These are phyloP conservation scores for Argya squamiceps DNA, from an alignment of 2,797 vertebrate species.

Conservation along the genomic window DNA sequence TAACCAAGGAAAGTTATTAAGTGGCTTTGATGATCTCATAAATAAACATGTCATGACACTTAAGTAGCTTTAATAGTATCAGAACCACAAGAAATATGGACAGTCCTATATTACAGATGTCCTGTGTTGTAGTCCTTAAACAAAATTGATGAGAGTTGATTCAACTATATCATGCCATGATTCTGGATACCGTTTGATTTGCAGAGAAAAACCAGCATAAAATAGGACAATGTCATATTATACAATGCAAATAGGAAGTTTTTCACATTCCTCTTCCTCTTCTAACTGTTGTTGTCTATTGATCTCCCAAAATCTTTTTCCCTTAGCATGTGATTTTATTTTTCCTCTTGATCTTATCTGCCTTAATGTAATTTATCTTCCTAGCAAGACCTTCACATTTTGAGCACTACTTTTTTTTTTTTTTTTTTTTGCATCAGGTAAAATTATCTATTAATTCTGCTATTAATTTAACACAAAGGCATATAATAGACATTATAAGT, in stretches of 20 bases:
- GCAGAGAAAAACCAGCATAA: conserved; percentile 19
- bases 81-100: conserved; percentile 58
- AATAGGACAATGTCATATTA: not conserved
- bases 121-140: conserved; percentile 28
- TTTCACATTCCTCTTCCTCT: not conserved
- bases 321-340: not conserved
- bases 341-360: not conserved
- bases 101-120: conserved; percentile 7
- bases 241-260: not conserved
- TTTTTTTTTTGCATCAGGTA: not conserved
- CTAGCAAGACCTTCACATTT: not conserved
- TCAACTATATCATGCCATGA: conserved; percentile 15
- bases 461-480: not conserved
- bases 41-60: conserved; percentile 62
- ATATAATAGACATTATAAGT: not conserved
- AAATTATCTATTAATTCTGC: not conserved
- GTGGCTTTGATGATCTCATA: conserved; percentile 58
- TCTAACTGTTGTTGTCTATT: not conserved
- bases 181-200: conserved; percentile 30
- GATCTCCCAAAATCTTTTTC: not conserved
- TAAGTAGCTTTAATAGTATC: conserved; percentile 60
- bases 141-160: conserved; percentile 28
- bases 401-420: not conserved
- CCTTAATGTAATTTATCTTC: not conserved
- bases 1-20: conserved; percentile 61